Evolutionary conservation across 2,888 invertebrate genomes (phyloP).

Genomic region (Drosophila mimica): DNA sequence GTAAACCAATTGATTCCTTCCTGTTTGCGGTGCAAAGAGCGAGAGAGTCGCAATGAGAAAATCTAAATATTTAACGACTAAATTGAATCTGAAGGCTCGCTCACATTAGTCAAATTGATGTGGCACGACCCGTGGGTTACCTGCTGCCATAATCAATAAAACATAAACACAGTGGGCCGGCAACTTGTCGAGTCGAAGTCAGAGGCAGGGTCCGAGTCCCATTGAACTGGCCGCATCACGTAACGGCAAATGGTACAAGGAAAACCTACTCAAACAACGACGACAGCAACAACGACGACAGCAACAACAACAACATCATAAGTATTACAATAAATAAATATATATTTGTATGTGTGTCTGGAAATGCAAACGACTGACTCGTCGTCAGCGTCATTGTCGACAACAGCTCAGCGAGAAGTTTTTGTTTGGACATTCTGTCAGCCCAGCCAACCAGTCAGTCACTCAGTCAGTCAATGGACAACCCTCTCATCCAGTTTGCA

Average conservation of each 20-base stretch:
- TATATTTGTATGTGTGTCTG: constrained; percentile 17
- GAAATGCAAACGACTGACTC: constrained; percentile 36
- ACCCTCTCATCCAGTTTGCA: constrained; percentile 50
- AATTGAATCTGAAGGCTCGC: constrained; percentile 78
- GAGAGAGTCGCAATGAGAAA: constrained; percentile 38
- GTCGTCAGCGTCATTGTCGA: constrained; percentile 37
- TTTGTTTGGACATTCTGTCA: constrained; percentile 65
- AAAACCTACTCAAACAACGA: constrained; percentile 46
- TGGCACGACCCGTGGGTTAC: constrained; percentile 50
- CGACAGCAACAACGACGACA: not conserved
- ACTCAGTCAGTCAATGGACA: constrained; percentile 38
- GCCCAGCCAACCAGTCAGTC: constrained; percentile 20
- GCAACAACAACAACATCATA: constrained; percentile 19
- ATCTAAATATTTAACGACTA: constrained; percentile 80
- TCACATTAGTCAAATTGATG: constrained; percentile 76
- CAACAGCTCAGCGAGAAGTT: constrained; percentile 53
- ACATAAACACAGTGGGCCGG: constrained; percentile 73
- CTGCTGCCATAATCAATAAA: constrained; percentile 73
- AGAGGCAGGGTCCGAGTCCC: constrained; percentile 27
- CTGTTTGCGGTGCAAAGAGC: constrained; percentile 52
- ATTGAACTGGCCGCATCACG: constrained; percentile 69
- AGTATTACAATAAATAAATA: constrained; percentile 9
- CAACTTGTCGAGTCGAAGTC: constrained; percentile 38
- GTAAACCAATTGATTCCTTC: constrained; percentile 79
- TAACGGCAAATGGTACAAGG: constrained; percentile 69